These are phyloP conservation scores for Macrophya alboannulata DNA, from an alignment of 2,888 invertebrate genomes.

Conservation along the genomic window DNA sequence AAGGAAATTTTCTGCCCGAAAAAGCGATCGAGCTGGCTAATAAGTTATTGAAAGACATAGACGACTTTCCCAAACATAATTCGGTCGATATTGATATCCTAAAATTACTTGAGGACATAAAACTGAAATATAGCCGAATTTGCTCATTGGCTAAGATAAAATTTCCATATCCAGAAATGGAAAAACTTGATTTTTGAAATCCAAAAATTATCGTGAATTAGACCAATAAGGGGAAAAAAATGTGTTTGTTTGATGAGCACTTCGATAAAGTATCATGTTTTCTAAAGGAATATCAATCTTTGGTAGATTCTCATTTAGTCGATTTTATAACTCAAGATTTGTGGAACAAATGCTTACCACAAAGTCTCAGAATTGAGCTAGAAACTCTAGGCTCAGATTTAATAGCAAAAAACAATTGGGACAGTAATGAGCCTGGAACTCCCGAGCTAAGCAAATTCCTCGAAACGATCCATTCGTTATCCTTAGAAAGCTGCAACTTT, in stretches of 20 bases:
- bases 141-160: constrained; percentile 86
- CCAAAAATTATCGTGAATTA: constrained; percentile 27
- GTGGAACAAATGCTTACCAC: constrained; percentile 85
- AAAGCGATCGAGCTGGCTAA: constrained; percentile 82
- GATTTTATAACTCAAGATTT: constrained; percentile 86
- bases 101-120: constrained; percentile 83
- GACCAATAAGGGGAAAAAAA: constrained; percentile 61
- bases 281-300: constrained; percentile 83
- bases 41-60: constrained; percentile 83
- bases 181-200: constrained; percentile 84
- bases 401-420: constrained; percentile 53
- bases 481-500: constrained; percentile 66
- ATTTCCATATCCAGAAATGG: constrained; percentile 82
- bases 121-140: constrained; percentile 86
- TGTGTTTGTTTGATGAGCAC: constrained; percentile 69
- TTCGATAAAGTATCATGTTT: constrained; percentile 81
- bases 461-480: constrained; percentile 67
- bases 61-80: constrained; percentile 86
- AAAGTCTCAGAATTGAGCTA: constrained; percentile 63
- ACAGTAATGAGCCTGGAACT: constrained; percentile 52
- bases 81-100: constrained; percentile 85
- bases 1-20: constrained; percentile 74
- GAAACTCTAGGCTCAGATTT: constrained; percentile 54
- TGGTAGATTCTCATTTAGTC: constrained; percentile 91
- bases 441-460: constrained; percentile 65